Percentiles rank a stretch among this genome's conserved stretches.
These are phyloP conservation scores for Solea senegalensis DNA, from an alignment of 2,113 vertebrate genomes.

Conservation along the genomic window DNA sequence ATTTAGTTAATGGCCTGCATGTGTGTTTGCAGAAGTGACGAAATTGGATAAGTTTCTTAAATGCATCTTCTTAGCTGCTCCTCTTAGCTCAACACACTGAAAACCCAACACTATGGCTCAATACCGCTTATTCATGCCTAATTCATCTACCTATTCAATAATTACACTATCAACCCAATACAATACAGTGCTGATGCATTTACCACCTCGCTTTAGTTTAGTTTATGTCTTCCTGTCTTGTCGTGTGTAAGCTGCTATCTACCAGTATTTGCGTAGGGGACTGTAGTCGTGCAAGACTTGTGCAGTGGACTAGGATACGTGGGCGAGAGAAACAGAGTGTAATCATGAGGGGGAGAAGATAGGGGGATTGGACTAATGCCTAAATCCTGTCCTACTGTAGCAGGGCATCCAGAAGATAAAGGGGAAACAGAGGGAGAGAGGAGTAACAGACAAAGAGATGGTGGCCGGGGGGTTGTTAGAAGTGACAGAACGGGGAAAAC, in stretches of 20 bases:
- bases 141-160: no score
- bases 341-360: constrained; percentile 66
- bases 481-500: constrained; percentile 37
- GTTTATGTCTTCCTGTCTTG: constrained; percentile 44
- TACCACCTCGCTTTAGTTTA: not conserved
- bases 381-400: constrained; percentile 75
- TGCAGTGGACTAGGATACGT: constrained; percentile 50
- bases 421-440: constrained; percentile 50
- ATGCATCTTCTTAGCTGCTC: no score
- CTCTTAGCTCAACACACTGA: no score
- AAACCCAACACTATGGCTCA: no score
- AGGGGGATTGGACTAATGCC: constrained; percentile 70
- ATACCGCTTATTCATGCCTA: no score
- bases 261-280: constrained; percentile 40
- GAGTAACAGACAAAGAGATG: constrained; percentile 33
- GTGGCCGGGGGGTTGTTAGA: constrained; percentile 19
- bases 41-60: no score
- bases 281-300: constrained; percentile 45
- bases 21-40: no score
- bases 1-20: no score
- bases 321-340: constrained; percentile 68
- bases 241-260: constrained; percentile 46
- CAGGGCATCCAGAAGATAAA: constrained; percentile 65
- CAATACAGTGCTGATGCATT: no score
- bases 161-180: no score